Evolutionary conservation across 2,797 vertebrate species (phyloP).

Genomic region (Pseudotriccus pelzelni): DNA sequence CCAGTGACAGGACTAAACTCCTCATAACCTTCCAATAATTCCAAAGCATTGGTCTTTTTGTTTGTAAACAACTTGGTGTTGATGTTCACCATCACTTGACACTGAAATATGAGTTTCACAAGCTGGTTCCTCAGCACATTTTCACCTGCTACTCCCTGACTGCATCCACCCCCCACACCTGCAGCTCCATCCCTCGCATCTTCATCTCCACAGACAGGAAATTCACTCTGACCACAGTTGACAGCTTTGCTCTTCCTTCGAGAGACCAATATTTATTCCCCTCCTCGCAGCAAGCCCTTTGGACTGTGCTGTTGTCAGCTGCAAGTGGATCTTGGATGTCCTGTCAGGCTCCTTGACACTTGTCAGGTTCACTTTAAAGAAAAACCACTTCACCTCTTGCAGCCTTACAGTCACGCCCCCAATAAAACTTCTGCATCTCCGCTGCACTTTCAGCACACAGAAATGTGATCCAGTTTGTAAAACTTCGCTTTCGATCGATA

Average conservation of each 20-base stretch:
- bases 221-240: not conserved
- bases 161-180: not conserved
- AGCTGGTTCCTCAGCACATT: not conserved
- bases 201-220: not conserved
- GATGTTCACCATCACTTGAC: not conserved
- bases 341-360: not conserved
- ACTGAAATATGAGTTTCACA: rapidly evolving
- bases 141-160: not conserved
- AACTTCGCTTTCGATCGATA: not conserved
- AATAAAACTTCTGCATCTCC: not conserved
- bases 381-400: not conserved
- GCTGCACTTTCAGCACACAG: not conserved
- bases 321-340: not conserved
- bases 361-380: not conserved
- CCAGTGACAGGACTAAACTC: not conserved
- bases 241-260: not conserved
- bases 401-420: not conserved
- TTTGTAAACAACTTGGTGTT: not conserved
- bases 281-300: not conserved
- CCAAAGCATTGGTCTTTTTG: not conserved
- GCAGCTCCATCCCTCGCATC: not conserved
- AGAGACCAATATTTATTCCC: not conserved
- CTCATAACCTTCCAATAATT: not conserved
- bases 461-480: rapidly evolving
- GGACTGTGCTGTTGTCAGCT: not conserved